Conservation (phyloP, 2,797 vertebrate genomes). For the Paedocypris micromegethes region DNA sequence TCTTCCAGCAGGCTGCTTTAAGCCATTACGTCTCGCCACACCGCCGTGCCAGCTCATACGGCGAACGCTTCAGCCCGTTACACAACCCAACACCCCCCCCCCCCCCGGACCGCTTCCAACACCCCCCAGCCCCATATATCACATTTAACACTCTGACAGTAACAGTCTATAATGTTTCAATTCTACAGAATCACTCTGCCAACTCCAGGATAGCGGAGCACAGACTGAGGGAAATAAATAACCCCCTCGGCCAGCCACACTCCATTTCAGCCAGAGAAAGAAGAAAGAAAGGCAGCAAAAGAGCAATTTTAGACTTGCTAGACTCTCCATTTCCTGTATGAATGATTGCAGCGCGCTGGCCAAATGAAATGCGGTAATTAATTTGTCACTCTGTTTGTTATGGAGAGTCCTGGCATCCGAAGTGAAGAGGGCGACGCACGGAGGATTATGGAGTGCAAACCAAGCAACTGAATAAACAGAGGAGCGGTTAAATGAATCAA, state of each 20-base stretch:
- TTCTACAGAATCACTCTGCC: conserved; percentile 99
- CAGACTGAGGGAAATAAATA: conserved; percentile 97
- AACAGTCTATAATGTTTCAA: conserved; percentile 99
- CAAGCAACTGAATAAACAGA: conserved; percentile 49
- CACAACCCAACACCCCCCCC: conserved; percentile 65
- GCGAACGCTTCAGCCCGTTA: conserved; percentile 77
- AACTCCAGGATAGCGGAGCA: conserved; percentile 90
- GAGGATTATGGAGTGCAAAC: conserved; percentile 39
- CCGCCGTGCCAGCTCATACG: conserved; percentile 90
- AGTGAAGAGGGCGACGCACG: conserved; percentile 31
- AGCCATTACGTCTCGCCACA: conserved; percentile 94
- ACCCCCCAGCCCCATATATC: conserved; percentile 90
- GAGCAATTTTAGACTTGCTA: conserved; percentile 18
- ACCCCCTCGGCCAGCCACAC: conserved; percentile 78
- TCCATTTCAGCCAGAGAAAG: conserved; percentile 63
- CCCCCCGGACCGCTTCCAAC: conserved; percentile 14
- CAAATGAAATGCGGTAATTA: conserved; percentile 37
- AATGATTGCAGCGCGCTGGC: conserved; percentile 34
- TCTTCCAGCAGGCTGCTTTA: conserved; percentile 82
- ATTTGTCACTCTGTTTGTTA: conserved; percentile 38
- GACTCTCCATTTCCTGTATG: conserved; percentile 35
- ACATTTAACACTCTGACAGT: conserved; percentile 99
- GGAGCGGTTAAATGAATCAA: conserved; percentile 28
- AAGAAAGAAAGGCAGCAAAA: conserved; percentile 14
- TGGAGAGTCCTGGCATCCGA: conserved; percentile 36